phyloP scores from a whole-genome alignment of 2,888 invertebrate genomes.

The Mechanitis messenoides region DNA sequence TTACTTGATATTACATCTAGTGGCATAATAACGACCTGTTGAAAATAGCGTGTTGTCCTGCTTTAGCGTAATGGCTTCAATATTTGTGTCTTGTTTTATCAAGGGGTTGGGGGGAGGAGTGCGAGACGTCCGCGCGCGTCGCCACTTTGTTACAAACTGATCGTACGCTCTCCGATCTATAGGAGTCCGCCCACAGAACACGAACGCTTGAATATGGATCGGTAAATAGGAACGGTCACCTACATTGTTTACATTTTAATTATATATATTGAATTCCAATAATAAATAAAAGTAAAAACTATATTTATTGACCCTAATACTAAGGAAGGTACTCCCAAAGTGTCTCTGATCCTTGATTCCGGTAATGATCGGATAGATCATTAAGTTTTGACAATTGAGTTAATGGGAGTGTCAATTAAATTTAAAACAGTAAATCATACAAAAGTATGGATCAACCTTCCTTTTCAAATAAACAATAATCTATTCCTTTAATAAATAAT shows the following conservation, averaged over 20 bases:
- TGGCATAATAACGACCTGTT: slow-evolving; percentile 71
- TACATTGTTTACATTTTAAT: slow-evolving; percentile 11
- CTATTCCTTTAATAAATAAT: background rate
- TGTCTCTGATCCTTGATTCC: background rate
- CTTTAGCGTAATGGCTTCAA: slow-evolving; percentile 44
- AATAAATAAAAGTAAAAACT: background rate
- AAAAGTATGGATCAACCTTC: background rate
- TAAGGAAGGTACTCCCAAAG: background rate
- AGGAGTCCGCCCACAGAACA: slow-evolving; percentile 58
- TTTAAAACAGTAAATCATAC: background rate
- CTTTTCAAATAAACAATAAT: too few species aligned
- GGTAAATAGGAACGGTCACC: slow-evolving; percentile 70
- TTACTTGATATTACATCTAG: too few species aligned
- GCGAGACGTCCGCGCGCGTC: slow-evolving; percentile 63
- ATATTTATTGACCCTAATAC: background rate
- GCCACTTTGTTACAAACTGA: slow-evolving; percentile 65
- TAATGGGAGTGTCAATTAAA: background rate
- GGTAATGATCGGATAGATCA: background rate
- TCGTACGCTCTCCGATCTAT: slow-evolving; percentile 62
- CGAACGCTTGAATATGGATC: slow-evolving; percentile 58
- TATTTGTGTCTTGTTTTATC: slow-evolving; percentile 53
- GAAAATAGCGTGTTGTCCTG: slow-evolving; percentile 59
- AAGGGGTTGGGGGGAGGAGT: slow-evolving; percentile 30
- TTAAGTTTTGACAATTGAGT: background rate
- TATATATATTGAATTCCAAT: background rate